A percentile compares a stretch with the other conserved stretches of the same genome.
These are phyloP conservation scores for Protodeltote pygarga DNA, from an alignment of 2,888 invertebrate genomes.

Conservation along the genomic window DNA sequence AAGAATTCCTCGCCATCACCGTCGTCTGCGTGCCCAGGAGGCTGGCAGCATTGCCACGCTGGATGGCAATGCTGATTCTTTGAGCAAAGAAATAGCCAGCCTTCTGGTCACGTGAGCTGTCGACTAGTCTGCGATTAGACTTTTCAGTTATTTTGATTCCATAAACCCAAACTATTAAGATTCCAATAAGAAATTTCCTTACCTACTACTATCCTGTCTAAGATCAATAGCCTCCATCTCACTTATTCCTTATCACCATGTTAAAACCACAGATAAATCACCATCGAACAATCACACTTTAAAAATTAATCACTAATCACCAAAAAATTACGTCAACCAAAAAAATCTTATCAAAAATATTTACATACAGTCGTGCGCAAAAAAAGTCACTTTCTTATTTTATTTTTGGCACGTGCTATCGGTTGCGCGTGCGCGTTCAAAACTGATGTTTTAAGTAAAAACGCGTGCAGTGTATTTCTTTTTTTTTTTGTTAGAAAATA, in stretches of 20 bases:
- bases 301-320: conserved; percentile 12
- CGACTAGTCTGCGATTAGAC: too few relatives aligned
- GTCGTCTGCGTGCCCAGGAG: too few relatives aligned
- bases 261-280: conserved; percentile 33
- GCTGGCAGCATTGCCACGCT: too few relatives aligned
- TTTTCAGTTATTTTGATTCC: too few relatives aligned
- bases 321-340: conserved; percentile 9
- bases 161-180: conserved; percentile 49
- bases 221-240: conserved; percentile 63
- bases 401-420: conserved; percentile 68
- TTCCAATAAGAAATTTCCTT: conserved; percentile 61
- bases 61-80: too few relatives aligned
- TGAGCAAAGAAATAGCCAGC: too few relatives aligned
- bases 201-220: conserved; percentile 65
- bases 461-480: conserved; percentile 67
- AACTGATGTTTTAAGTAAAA: conserved; percentile 85
- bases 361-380: conserved; percentile 22
- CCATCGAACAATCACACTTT: conserved; percentile 10
- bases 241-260: conserved; percentile 65
- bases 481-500: conserved; percentile 81
- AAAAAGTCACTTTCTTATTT: conserved; percentile 25
- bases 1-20: too few relatives aligned
- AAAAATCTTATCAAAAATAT: conserved; percentile 3
- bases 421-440: conserved; percentile 76
- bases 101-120: too few relatives aligned